phyloP scores from a whole-genome alignment of 2,797 vertebrate species.

The Sebastes reedi region DNA sequence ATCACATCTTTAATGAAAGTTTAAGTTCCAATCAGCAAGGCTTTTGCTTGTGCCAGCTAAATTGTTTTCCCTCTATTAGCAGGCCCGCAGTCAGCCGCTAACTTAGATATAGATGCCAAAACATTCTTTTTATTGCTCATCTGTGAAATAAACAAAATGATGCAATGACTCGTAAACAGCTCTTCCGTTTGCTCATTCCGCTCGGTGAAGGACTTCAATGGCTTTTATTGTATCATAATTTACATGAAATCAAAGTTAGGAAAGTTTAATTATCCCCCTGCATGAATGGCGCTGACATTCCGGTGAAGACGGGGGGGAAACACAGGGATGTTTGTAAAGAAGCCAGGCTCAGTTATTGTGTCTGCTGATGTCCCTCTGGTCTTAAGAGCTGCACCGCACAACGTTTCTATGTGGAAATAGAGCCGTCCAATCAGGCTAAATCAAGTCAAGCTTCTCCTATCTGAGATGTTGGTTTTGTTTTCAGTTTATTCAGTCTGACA shows the following conservation, averaged over 20 bases:
- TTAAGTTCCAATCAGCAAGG: conserved; percentile 54
- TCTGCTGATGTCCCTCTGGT: background rate
- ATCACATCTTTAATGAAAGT: conserved; percentile 58
- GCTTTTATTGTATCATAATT: conserved; percentile 9
- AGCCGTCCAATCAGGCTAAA: background rate
- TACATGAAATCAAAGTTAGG: conserved; percentile 7
- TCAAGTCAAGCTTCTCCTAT: background rate
- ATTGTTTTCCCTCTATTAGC: conserved; percentile 49
- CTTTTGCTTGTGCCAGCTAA: conserved; percentile 36
- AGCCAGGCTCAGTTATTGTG: conserved; percentile 34
- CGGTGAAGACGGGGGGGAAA: conserved; percentile 10
- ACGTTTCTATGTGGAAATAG: background rate
- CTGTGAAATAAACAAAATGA: conserved; percentile 54
- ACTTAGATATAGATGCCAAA: conserved; percentile 41
- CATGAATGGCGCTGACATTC: conserved; percentile 5
- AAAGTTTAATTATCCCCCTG: conserved; percentile 5
- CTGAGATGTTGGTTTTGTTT: background rate
- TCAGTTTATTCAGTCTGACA: no score
- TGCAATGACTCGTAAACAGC: conserved; percentile 40
- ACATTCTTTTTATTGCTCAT: conserved; percentile 23
- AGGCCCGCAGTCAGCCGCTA: conserved; percentile 3
- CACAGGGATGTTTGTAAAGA: conserved; percentile 4
- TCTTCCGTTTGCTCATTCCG: conserved; percentile 6
- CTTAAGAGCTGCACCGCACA: background rate
- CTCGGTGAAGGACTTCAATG: background rate